Evolutionary conservation across 2,888 invertebrate species (phyloP).

Genomic region (Galerucella pusilla): DNA sequence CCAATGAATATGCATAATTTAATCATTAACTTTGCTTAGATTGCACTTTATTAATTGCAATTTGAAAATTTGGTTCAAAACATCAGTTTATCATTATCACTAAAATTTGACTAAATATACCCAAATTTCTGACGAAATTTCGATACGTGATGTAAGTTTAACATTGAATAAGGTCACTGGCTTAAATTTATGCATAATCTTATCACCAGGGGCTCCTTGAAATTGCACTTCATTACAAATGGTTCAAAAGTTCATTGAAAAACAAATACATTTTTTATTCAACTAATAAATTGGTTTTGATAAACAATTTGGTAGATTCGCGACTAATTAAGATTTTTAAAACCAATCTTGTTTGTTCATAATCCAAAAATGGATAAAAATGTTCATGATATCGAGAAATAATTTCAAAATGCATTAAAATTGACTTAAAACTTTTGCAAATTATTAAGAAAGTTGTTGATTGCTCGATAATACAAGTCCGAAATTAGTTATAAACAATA

Average conservation of each 20-base stretch:
- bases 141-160: not conserved
- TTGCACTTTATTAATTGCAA: not conserved
- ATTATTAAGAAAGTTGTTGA: too few species aligned
- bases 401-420: too few species aligned
- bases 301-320: not conserved
- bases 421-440: too few species aligned
- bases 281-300: not conserved
- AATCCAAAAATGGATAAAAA: too few species aligned
- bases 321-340: too few species aligned
- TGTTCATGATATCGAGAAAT: too few species aligned
- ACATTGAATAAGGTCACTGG: not conserved
- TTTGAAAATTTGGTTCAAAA: not conserved
- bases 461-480: too few species aligned
- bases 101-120: not conserved
- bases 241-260: not conserved
- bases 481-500: too few species aligned
- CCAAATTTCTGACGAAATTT: not conserved
- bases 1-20: not conserved
- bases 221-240: not conserved
- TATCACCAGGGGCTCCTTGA: not conserved
- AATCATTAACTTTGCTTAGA: not conserved
- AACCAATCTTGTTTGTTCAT: too few species aligned
- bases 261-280: not conserved
- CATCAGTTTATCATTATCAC: not conserved
- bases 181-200: not conserved